These are phyloP conservation scores for Pandion haliaetus DNA, from an alignment of 2,113 vertebrate species.

Conservation along the genomic window DNA sequence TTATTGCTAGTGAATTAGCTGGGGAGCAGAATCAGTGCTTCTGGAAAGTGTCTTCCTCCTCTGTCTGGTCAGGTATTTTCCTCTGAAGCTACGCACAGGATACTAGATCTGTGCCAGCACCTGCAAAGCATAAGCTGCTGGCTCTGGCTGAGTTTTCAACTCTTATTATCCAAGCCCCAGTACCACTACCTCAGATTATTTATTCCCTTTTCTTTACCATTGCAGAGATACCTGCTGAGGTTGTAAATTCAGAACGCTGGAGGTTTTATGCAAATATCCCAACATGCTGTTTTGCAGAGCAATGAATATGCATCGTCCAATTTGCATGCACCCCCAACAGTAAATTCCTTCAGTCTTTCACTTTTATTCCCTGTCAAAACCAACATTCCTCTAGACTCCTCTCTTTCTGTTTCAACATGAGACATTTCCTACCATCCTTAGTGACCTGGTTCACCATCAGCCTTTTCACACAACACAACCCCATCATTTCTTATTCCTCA, in stretches of 20 bases:
- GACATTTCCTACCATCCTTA: background rate
- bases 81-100: no score
- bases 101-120: no score
- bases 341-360: background rate
- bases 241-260: background rate
- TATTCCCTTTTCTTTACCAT: background rate
- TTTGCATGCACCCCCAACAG: background rate
- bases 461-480: background rate
- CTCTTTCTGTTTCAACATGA: background rate
- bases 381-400: background rate
- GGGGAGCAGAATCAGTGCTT: no score
- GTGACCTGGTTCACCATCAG: background rate
- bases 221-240: background rate
- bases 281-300: background rate
- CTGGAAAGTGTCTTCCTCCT: no score
- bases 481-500: background rate
- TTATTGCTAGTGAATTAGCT: no score
- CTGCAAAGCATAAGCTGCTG: no score
- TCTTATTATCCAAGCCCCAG: background rate
- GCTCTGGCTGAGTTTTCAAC: background rate
- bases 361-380: background rate
- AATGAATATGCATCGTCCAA: background rate
- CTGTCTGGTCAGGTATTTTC: no score
- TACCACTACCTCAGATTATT: background rate
- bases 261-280: slow-evolving; percentile 22